Evolutionary conservation across 2,888 invertebrate species (phyloP).

Genomic region (Folsomia candida): DNA sequence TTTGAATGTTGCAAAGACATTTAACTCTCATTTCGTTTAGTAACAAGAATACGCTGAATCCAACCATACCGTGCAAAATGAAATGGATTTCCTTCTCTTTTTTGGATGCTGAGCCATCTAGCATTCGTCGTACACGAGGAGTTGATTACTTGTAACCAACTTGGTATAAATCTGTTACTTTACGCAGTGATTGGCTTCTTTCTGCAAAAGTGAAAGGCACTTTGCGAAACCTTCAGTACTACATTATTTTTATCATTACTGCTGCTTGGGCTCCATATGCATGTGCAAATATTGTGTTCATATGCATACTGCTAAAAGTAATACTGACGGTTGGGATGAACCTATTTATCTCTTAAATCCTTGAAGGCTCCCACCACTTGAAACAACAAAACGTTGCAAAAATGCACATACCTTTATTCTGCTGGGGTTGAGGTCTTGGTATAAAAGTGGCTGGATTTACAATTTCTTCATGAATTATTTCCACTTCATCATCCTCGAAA

Average conservation of each 20-base stretch:
- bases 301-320: background rate
- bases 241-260: too few species aligned
- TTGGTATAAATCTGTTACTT: background rate
- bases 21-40: too few species aligned
- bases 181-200: background rate
- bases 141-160: background rate
- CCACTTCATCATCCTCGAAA: slow-evolving; percentile 65
- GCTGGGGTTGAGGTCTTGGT: slow-evolving; percentile 4
- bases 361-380: background rate
- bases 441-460: slow-evolving; percentile 40
- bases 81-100: background rate
- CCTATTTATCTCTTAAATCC: background rate
- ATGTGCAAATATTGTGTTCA: background rate
- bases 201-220: slow-evolving; percentile 15
- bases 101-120: background rate
- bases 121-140: background rate
- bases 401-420: background rate
- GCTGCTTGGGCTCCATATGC: too few species aligned
- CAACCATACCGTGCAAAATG: background rate
- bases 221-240: slow-evolving; percentile 10
- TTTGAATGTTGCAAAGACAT: background rate
- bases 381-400: background rate
- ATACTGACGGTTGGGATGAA: background rate
- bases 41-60: background rate
- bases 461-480: slow-evolving; percentile 50